Base-by-base conservation (phyloP, 2,888 invertebrate species). In the Parnassius smintheus region DNA sequence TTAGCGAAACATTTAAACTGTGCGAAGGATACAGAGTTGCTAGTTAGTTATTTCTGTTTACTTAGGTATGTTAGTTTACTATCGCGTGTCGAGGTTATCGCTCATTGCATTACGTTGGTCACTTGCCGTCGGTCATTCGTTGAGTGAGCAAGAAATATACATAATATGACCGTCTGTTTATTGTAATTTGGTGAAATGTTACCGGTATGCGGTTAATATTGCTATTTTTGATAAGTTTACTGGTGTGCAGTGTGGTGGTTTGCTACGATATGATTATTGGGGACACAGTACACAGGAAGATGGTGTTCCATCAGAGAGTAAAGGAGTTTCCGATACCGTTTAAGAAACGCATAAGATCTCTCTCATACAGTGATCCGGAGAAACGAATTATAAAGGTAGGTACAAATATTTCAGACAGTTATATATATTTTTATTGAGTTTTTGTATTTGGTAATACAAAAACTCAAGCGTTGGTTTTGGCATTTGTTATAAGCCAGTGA, bases 291-390 rank as follows among this genome's bases (percentile, higher is more conserved):
- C 91, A 89, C 68, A 81, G 86, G 66, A 91, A 91, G 76, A 89
- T 91, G 91, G 86, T 91, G 63, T 91, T 88, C 71, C 91, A 91
- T 65, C 86, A 91, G 68, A 84, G 91, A 70, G 79, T 91, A 41
- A 91, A 91, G 71, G 88, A 90, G 59, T 88, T 89, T 45, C 91
- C 91, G 25, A 87, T 91, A 78, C 91, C 91, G 0, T 91, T 91
- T 69, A 89, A 85, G 77, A 91, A 91, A 71, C 80, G 89, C 65
- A 84, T 91, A 9, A 85, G 87, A 70, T 78, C 74, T 46, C 75
- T 91, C 57, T 78, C 85, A 7, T 91, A 83, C 69, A 77, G 66
- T 25, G 91, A 91, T 68, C 83, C 88, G 0, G 91, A 91, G 62
- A 85, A 86, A 60, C 77, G 91, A 65, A 80, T 74, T 55, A 90